phyloP scores from a whole-genome alignment of 2,797 vertebrate genomes.

The Onychomys arenicola region DNA sequence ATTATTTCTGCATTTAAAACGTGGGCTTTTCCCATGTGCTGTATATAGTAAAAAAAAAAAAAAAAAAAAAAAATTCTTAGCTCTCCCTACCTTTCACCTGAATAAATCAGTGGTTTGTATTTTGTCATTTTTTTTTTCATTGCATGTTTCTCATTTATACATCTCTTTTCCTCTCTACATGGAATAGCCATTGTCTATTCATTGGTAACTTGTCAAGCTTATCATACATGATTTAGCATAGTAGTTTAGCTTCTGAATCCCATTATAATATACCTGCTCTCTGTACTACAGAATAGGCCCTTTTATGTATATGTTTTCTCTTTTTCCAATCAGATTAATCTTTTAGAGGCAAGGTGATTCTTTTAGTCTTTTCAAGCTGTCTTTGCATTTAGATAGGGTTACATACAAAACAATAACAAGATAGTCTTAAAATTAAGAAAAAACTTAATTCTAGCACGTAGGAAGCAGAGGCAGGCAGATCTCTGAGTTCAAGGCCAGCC shows the following conservation, averaged over 20 bases:
- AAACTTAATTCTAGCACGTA: neutral
- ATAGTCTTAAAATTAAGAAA: neutral
- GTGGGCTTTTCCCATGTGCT: neutral
- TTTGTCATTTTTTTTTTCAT: neutral
- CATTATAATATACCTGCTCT: neutral
- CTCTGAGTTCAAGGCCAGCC: neutral
- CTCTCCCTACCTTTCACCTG: neutral
- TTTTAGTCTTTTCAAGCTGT: constrained; percentile 25
- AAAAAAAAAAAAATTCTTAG: neutral
- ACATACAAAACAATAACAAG: neutral
- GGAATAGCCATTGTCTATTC: constrained; percentile 16
- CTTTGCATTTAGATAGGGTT: neutral
- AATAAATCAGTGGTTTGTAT: neutral
- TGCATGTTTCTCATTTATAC: neutral
- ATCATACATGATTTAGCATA: neutral
- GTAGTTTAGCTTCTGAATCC: neutral
- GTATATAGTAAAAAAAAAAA: neutral
- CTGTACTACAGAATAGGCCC: neutral
- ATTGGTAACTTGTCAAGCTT: neutral
- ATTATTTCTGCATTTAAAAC: neutral
- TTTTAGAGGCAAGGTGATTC: neutral
- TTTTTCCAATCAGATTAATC: neutral
- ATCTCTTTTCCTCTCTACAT: neutral
- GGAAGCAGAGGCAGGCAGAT: neutral
- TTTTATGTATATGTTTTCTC: neutral